These are phyloP conservation scores for Danionella dracula DNA, from an alignment of 2,797 vertebrate genomes.

Conservation along the genomic window DNA sequence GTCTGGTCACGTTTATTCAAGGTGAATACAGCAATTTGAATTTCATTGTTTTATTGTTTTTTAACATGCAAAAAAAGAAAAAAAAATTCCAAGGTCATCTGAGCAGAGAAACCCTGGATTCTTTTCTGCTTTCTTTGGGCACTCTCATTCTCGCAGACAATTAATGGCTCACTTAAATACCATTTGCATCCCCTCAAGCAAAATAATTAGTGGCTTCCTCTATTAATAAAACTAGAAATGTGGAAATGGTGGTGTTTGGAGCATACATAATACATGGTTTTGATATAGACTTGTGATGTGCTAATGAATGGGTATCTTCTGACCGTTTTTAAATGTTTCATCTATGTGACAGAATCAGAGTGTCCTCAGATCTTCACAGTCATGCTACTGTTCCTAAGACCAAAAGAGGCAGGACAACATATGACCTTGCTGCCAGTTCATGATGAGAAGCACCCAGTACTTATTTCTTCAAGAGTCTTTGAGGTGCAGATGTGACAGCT, in stretches of 20 bases:
- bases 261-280: neutral
- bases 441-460: neutral
- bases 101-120: constrained; percentile 41
- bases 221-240: neutral
- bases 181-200: neutral
- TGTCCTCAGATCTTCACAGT: neutral
- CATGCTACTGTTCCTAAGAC: neutral
- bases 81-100: constrained; percentile 63
- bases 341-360: neutral
- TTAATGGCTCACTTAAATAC: constrained; percentile 21
- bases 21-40: constrained; percentile 48
- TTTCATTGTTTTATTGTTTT: constrained; percentile 47
- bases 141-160: constrained; percentile 41
- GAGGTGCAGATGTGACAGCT: neutral
- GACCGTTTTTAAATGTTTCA: neutral
- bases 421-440: neutral
- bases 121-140: neutral
- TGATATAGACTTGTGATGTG: neutral
- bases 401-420: neutral
- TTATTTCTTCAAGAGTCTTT: neutral
- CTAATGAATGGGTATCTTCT: neutral
- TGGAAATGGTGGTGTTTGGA: neutral
- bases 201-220: constrained; percentile 3
- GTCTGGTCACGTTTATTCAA: constrained; percentile 52
- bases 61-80: constrained; percentile 53